Conservation (phyloP, 2,888 invertebrate genomes). For the Agelastica alni region DNA sequence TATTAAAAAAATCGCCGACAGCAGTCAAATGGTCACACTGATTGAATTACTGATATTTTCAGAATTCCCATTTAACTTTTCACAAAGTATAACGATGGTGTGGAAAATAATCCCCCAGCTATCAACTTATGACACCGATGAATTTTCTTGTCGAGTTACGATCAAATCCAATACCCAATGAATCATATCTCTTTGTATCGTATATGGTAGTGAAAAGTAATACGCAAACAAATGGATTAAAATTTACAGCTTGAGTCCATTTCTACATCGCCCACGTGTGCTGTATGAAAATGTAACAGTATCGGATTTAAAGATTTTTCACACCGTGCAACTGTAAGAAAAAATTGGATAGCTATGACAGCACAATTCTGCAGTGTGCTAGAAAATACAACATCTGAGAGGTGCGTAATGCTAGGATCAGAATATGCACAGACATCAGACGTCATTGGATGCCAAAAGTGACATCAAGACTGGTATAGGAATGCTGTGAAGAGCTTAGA, state of each 20-base stretch:
- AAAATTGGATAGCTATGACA: too few species aligned
- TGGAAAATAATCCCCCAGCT: background rate
- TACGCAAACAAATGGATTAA: conserved; percentile 19
- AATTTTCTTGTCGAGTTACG: background rate
- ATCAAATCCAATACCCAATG: conserved; percentile 3
- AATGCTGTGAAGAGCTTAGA: too few species aligned
- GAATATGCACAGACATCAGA: too few species aligned
- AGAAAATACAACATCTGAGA: too few species aligned
- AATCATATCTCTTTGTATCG: conserved; percentile 11
- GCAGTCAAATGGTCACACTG: too few species aligned
- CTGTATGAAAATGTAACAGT: conserved; percentile 13
- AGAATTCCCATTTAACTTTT: background rate
- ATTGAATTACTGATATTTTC: too few species aligned
- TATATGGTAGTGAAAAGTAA: conserved; percentile 17
- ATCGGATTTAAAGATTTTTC: background rate
- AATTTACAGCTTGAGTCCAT: conserved; percentile 16
- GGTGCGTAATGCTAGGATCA: too few species aligned
- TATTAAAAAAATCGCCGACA: too few species aligned
- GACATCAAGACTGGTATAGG: too few species aligned
- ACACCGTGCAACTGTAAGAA: too few species aligned
- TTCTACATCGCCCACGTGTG: conserved; percentile 10
- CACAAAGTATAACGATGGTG: background rate
- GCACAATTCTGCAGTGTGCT: too few species aligned
- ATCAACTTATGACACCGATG: background rate
- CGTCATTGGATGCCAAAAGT: too few species aligned